Base-by-base conservation (phyloP, 2,888 invertebrate genomes). In the Malthinus flaveolus region DNA sequence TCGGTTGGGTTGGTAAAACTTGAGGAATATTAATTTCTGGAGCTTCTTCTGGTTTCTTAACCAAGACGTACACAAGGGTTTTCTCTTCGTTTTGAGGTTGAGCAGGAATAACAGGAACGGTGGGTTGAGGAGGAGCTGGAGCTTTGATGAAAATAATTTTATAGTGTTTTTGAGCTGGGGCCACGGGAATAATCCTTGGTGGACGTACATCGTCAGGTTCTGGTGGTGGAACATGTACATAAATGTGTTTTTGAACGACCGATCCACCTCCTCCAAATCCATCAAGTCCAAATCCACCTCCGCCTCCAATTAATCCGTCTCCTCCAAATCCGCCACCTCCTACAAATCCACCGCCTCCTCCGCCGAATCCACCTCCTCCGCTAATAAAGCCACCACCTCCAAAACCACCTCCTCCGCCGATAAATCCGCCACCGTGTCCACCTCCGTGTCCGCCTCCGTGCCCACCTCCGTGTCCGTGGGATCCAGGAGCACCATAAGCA, bases 131-230 rank as follows among this genome's bases (percentile, higher is more conserved):
- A 65, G 89, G 86, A 69, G 91, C 85, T 69, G 92, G 92, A 49
- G 91, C 91, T 83, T 93, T 93, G 80, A 93, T 93, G 84, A 93
- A 93, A 80, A 93, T 91, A 76, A 93, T 93, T 76, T 93, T 93
- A 85, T 93, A 91, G 78, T 92, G 91, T 72, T 92, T 92, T 79
- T 91, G 91, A 47, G 91, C 83, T 64, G 89, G 87, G 42, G 87
- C 87, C 1, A 86, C 81, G 12, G 85, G 83, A 67, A 89, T 84
- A 58, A 85, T 83, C 66, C 87, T 84, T 54, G 81, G 81, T 47
- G 83, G 81, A 69, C 84, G 82, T 68, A 84, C 80, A 71, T 87
- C 86, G 67, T 87, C 86, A n/a, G 87, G 90, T 79, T 92, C 91
- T 82, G 88, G 90, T 70, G 92, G 92, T 56, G 93, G 92, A 10